Conservation (phyloP, 2,888 invertebrate species). For the Drosophila silvestris region DNA sequence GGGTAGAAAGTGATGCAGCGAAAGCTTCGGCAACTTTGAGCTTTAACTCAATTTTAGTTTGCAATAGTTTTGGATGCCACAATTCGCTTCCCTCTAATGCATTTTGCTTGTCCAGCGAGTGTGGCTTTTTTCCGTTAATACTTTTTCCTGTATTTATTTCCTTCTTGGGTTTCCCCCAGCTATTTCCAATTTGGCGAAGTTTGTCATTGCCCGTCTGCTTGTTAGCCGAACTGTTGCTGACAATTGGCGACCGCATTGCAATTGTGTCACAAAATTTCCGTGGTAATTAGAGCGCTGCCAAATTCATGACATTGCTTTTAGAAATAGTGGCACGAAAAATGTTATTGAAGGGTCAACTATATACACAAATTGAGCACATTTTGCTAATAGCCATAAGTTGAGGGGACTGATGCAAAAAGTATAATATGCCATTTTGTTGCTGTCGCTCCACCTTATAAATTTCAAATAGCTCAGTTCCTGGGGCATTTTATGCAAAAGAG, state of each 20-base stretch:
- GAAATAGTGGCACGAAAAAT: constrained; percentile 33
- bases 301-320: constrained; percentile 16
- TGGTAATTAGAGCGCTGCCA: constrained; percentile 21
- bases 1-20: constrained; percentile 3
- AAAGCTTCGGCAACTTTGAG: constrained; percentile 60
- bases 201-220: constrained; percentile 16
- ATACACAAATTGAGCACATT: constrained; percentile 34
- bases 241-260: constrained; percentile 50
- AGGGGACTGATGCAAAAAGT: constrained; percentile 13
- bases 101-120: constrained; percentile 62
- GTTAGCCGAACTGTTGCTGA: constrained; percentile 46
- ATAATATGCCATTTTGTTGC: constrained; percentile 24
- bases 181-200: constrained; percentile 2
- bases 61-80: constrained; percentile 56
- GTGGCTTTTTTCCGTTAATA: constrained; percentile 3
- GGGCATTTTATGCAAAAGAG: constrained; percentile 53
- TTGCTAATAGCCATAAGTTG: constrained; percentile 2
- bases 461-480: constrained; percentile 49
- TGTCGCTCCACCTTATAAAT: constrained; percentile 56
- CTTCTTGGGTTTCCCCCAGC: background rate
- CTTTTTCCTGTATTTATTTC: constrained; percentile 7
- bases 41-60: constrained; percentile 76
- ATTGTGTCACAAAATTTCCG: constrained; percentile 26
- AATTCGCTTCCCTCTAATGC: constrained; percentile 60
- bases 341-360: constrained; percentile 43